A percentile compares a stretch with the other conserved stretches of the same genome.
phyloP scores from a whole-genome alignment of 1,140 invertebrate genomes.

The Dreissena rostriformis region DNA sequence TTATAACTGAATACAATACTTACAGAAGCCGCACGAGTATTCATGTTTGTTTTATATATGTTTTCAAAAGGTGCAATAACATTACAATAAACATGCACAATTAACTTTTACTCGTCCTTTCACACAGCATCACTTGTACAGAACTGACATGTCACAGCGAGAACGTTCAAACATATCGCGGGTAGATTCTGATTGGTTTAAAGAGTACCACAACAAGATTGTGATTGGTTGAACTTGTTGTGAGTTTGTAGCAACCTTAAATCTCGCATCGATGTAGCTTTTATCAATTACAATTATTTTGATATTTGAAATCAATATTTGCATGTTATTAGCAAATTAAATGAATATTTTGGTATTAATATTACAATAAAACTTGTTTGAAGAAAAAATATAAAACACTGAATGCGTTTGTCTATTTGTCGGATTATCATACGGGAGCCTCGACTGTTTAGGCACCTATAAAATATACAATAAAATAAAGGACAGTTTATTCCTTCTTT shows the following conservation, averaged over 20 bases:
- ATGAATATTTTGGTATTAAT: too few species aligned
- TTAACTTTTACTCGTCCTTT: slow-evolving; percentile 48
- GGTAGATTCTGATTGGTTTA: slow-evolving; percentile 65
- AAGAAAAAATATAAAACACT: too few species aligned
- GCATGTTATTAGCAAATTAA: too few species aligned
- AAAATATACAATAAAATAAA: too few species aligned
- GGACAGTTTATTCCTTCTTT: too few species aligned
- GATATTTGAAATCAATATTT: too few species aligned
- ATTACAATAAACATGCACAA: slow-evolving; percentile 40
- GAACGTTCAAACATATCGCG: slow-evolving; percentile 66
- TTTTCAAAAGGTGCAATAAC: slow-evolving; percentile 50
- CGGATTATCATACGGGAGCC: too few species aligned
- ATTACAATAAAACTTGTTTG: too few species aligned
- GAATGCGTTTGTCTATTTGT: too few species aligned
- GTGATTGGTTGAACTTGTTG: slow-evolving; percentile 64
- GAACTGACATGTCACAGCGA: slow-evolving; percentile 57
- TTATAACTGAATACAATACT: slow-evolving; percentile 36
- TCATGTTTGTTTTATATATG: slow-evolving; percentile 46
- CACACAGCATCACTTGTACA: slow-evolving; percentile 53
- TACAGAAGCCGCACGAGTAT: slow-evolving; percentile 67
- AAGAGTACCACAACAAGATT: slow-evolving; percentile 59
- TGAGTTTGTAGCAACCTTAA: slow-evolving; percentile 52
- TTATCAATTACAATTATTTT: too few species aligned
- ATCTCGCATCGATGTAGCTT: neutral
- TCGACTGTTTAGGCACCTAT: too few species aligned